Percentiles rank a stretch among this genome's conserved stretches.
phyloP scores from a whole-genome alignment of 2,888 invertebrate genomes.

The Drosophila mercatorum region DNA sequence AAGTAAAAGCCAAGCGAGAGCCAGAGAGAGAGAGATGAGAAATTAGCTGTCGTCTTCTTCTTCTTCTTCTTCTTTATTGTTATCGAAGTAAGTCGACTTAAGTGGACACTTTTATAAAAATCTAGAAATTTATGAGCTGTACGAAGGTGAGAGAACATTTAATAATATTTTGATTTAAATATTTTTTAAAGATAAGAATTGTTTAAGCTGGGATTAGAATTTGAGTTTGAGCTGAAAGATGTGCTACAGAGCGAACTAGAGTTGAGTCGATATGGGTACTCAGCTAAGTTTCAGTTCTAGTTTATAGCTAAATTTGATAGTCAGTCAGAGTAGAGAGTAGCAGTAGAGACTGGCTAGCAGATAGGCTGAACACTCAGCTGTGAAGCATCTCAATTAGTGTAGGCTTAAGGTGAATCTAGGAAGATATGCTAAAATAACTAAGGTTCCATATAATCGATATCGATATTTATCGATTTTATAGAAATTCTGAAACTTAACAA shows the following conservation, averaged over 20 bases:
- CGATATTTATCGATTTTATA: background rate
- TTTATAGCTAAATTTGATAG: too few species aligned
- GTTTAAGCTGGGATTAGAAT: background rate
- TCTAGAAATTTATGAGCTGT: background rate
- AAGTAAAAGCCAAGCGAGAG: constrained; percentile 67
- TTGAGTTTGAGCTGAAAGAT: too few species aligned
- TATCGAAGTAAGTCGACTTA: constrained; percentile 28
- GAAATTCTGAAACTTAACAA: background rate
- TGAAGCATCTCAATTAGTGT: too few species aligned
- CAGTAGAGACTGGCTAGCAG: too few species aligned
- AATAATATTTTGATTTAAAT: background rate
- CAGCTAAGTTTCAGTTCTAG: too few species aligned
- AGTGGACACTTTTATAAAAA: constrained; percentile 20
- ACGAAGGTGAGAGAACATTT: background rate
- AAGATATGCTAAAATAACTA: background rate
- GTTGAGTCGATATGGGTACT: too few species aligned
- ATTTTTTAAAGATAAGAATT: background rate
- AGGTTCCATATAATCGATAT: background rate
- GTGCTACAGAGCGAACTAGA: too few species aligned
- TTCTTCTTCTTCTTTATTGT: background rate
- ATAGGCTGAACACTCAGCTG: too few species aligned
- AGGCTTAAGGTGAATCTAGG: too few species aligned
- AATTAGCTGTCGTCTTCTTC: constrained; percentile 9
- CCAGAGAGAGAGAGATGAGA: background rate
- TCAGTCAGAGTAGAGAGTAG: too few species aligned